Evolutionary conservation across 1,140 invertebrate species (phyloP), one percentile per base, ranked within the genome.

Genomic region (Daktulosphaira vitifoliae): DNA sequence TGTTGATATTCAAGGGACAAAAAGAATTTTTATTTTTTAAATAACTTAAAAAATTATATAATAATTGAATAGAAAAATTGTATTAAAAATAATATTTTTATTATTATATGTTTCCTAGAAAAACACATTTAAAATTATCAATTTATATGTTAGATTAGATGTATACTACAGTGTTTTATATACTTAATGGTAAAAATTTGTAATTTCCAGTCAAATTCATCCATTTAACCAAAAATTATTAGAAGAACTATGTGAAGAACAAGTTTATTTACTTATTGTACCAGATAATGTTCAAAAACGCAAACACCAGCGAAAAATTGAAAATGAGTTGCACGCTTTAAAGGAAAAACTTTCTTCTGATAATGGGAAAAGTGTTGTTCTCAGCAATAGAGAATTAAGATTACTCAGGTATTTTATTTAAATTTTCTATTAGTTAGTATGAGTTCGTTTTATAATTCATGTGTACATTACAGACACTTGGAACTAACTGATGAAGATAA

Each of bases 401-500:
- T 78, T 96, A 48, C 76, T 96, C 23, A 85, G 90, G 83, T 85
- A 71, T 74, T 70, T 46, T 66, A 7, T 52, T 11, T 56, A 23
- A n/a, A n/a, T n/a, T n/a, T n/a, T n/a, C n/a, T n/a, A n/a, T n/a
- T n/a, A n/a, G n/a, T n/a, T n/a, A n/a, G n/a, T n/a, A n/a, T n/a
- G n/a, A n/a, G n/a, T n/a, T n/a, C n/a, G n/a, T 8, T 39, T 39
- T n/a, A 39, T 9, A 39, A n/a, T 9, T n/a, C n/a, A n/a, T n/a
- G n/a, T n/a, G n/a, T 54, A 69, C 25, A 53, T 70, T 75, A 23
- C 66, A 85, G 85, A 71, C 91, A 94, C 75, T 80, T 96, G 69
- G 90, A 92, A 71, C 80, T 96, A 18, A 92, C 90, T n/a, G 89
- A 94, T 68, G 90, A 93, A 68, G 90, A 94, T 70, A 90, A 92